Evolutionary conservation across 2,797 vertebrate genomes (phyloP).

Genomic region (Sebastes hubbsi): DNA sequence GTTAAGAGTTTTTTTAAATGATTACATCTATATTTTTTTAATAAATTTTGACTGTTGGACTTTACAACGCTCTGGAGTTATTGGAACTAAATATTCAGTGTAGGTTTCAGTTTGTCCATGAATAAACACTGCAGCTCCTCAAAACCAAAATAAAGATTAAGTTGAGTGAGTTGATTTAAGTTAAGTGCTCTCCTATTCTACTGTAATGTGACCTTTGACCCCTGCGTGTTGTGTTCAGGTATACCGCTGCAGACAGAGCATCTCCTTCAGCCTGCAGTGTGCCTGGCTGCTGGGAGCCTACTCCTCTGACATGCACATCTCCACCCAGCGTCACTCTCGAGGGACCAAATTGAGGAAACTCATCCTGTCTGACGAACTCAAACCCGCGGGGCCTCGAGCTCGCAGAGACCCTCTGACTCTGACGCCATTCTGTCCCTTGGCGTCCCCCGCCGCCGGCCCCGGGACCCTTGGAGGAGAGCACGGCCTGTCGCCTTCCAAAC

Average conservation of each 20-base stretch:
- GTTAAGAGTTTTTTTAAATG: too few relatives aligned
- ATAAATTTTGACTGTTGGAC: too few relatives aligned
- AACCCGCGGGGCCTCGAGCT: constrained; percentile 84
- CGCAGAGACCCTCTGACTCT: constrained; percentile 80
- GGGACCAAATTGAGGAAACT: constrained; percentile 94
- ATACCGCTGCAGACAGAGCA: constrained; percentile 94
- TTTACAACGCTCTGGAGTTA: too few relatives aligned
- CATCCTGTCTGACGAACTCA: constrained; percentile 96
- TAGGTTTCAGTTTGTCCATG: too few relatives aligned
- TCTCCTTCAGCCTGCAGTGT: constrained; percentile 93
- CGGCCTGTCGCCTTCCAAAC: constrained; percentile 90
- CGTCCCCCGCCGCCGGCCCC: neutral
- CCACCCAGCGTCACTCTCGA: constrained; percentile 93
- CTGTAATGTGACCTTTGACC: too few relatives aligned
- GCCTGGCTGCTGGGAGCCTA: constrained; percentile 95
- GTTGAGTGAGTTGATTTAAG: too few relatives aligned
- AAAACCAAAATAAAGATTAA: neutral
- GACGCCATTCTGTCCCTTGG: constrained; percentile 78
- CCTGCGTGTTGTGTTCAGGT: constrained; percentile 65
- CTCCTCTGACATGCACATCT: constrained; percentile 99
- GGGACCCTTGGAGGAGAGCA: constrained; percentile 74
- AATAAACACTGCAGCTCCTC: too few relatives aligned
- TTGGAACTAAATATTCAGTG: too few relatives aligned
- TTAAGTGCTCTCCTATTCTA: too few relatives aligned
- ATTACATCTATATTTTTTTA: too few relatives aligned